Conservation (phyloP, 92 coral and sea anemone genomes). For the Phenganax marumi region DNA sequence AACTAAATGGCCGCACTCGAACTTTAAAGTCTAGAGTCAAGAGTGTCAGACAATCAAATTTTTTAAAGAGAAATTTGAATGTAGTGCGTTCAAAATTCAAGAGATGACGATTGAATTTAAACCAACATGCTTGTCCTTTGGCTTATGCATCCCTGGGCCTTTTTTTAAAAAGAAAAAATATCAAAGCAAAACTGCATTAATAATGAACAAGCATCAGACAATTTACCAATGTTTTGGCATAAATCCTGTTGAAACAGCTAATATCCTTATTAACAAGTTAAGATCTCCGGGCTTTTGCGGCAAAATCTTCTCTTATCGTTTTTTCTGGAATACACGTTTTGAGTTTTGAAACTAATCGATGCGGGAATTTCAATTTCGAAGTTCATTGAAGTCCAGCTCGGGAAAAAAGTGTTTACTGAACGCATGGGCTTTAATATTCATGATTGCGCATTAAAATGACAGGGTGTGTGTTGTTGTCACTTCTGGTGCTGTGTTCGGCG, state of each 20-base stretch:
- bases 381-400: background rate
- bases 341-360: background rate
- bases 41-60: no score
- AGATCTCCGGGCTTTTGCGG: background rate
- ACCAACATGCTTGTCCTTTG: no score
- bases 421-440: slow-evolving; percentile 13
- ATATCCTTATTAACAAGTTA: slow-evolving; percentile 7
- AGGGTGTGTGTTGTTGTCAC: slow-evolving; percentile 18
- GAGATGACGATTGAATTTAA: no score
- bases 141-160: no score
- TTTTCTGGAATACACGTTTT: background rate
- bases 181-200: background rate
- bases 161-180: no score
- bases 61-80: no score
- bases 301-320: background rate
- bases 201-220: background rate
- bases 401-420: background rate
- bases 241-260: background rate
- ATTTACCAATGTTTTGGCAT: background rate
- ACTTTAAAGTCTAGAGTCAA: no score
- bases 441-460: slow-evolving; percentile 6
- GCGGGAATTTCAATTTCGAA: background rate
- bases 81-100: no score
- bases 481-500: slow-evolving; percentile 16
- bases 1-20: no score